Evolutionary conservation across 2,797 vertebrate genomes (phyloP).

Genomic region (Cuniculus paca): DNA sequence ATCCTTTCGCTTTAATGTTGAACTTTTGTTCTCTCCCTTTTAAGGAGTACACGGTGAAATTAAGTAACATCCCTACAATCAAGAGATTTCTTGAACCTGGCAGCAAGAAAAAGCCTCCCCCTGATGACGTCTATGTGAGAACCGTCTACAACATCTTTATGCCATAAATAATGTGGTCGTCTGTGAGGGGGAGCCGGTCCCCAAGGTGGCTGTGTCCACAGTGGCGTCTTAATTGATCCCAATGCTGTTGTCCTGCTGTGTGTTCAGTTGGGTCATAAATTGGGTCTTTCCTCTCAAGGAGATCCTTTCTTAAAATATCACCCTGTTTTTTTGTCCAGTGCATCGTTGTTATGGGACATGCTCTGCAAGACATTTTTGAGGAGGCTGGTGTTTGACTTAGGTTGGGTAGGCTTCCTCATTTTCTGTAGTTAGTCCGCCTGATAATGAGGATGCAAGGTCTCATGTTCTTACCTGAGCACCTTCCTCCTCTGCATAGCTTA

Average conservation of each 20-base stretch:
- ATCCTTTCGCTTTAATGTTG: background rate
- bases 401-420: background rate
- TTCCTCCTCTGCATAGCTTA: background rate
- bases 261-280: background rate
- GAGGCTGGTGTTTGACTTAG: background rate
- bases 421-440: background rate
- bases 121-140: slow-evolving; percentile 90
- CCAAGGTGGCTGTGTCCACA: background rate
- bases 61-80: slow-evolving; percentile 90
- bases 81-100: slow-evolving; percentile 92
- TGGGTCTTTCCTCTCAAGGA: slow-evolving; percentile 16
- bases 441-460: background rate
- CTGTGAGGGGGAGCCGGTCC: background rate
- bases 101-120: slow-evolving; percentile 92
- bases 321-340: background rate
- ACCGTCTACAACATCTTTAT: slow-evolving; percentile 88
- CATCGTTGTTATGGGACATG: background rate
- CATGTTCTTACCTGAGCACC: background rate
- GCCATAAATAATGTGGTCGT: background rate
- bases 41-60: slow-evolving; percentile 92
- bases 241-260: slow-evolving; percentile 35
- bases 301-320: background rate
- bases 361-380: background rate
- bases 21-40: slow-evolving; percentile 16
- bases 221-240: background rate